Percentiles rank a stretch among this genome's conserved stretches.
phyloP scores from a whole-genome alignment of 2,113 vertebrate species.

The Tyrannus savana region DNA sequence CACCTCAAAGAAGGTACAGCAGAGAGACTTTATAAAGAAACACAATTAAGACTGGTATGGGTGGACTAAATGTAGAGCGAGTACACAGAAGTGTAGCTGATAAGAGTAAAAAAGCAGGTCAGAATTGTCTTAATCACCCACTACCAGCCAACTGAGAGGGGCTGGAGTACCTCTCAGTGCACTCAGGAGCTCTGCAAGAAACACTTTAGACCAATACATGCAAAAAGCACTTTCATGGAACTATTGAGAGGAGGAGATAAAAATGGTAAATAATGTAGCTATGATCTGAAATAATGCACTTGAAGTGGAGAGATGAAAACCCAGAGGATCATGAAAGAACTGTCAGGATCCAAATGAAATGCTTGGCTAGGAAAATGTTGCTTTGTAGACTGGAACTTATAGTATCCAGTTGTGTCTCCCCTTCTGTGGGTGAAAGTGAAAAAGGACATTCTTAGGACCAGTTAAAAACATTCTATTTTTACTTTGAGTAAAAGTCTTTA shows the following conservation, averaged over 20 bases:
- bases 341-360: constrained; percentile 8
- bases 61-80: background rate
- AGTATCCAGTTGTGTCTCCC: background rate
- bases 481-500: background rate
- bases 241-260: background rate
- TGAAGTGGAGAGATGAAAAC: background rate
- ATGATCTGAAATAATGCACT: background rate
- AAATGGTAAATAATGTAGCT: background rate
- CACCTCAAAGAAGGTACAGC: background rate
- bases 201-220: background rate
- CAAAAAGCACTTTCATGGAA: background rate
- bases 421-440: background rate
- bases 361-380: constrained; percentile 6
- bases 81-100: background rate
- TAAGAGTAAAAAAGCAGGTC: background rate
- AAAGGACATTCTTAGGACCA: background rate
- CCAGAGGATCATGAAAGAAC: background rate
- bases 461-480: background rate
- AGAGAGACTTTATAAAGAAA: background rate
- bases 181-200: background rate
- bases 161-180: background rate
- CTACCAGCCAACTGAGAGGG: background rate
- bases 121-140: background rate
- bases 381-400: background rate
- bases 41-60: background rate